Evolutionary conservation across 2,113 vertebrate species (phyloP), one percentile per base, ranked within the genome.

Genomic region (Ariopsis seemanni): DNA sequence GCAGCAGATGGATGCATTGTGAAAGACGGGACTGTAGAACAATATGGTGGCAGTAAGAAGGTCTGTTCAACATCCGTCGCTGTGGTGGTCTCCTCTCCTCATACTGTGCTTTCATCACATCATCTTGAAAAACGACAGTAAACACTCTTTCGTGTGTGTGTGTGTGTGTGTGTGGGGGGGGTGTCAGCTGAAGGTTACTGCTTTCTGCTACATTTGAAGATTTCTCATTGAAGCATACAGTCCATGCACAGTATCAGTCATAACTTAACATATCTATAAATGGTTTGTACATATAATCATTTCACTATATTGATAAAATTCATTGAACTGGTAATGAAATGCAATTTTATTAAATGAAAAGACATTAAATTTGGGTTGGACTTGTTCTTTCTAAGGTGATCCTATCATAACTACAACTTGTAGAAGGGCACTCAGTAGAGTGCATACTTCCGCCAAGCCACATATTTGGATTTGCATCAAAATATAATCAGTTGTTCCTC

Each of bases 1-100:
- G 79, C 89, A 93, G 89, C 94, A 96, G 93, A 95, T 95, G 95
- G 94, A 74, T 50, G 55, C 72, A 55, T 87, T 85, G 74, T 80
- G 90, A 55, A 90, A 87, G 58, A 74, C 65, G 90, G 93, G 87
- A 79, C 85, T 82, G 72, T 42, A 0, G 72, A 77, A 94, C 92
- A 95, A 94, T 90, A 81, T 91, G 84, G 85, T 11, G 62, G 89
- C 88, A 87, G 90, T 92, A 86, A 88, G 63, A 83, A 89, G 90
- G 90, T 91, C 91, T 93, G 82, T 83, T 92, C 80, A 86, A 83
- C 89, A 92, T 86, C 90, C 88, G 75, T 67, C 74, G 89, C 79
- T 86, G 69, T 90, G 93, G 94, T 94, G 94, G 93, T 94, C 93
- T 78, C 88, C 4, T 94, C 93, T 78, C 88, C 4, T 85, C 83